Evolutionary conservation across 1,140 invertebrate species (phyloP).

Genomic region (Bombus balteatus): DNA sequence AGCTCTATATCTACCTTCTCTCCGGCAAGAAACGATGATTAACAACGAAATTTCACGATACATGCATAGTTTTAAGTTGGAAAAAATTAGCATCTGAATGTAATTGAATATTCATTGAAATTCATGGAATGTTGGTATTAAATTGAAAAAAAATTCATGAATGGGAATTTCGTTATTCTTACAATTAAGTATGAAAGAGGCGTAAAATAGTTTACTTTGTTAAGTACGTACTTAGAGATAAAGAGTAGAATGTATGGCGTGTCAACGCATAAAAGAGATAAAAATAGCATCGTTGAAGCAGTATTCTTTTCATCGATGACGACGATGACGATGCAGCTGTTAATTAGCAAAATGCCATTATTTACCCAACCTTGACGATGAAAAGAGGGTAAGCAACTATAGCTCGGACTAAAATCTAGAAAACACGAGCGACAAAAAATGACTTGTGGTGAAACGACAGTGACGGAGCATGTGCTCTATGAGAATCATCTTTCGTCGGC

Average conservation of each 20-base stretch:
- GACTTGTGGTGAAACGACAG: slow-evolving; percentile 18
- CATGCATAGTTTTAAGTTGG: neutral
- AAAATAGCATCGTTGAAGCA: neutral
- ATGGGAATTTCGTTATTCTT: neutral
- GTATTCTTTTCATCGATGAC: slow-evolving; percentile 36
- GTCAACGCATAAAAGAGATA: slow-evolving; percentile 4
- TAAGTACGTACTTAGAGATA: neutral
- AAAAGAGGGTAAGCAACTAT: neutral
- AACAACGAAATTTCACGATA: slow-evolving; percentile 43
- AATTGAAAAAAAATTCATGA: neutral
- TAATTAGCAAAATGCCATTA: slow-evolving; percentile 77
- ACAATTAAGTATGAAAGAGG: neutral
- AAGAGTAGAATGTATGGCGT: neutral
- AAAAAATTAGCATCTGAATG: neutral
- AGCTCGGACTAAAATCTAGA: slow-evolving; percentile 31
- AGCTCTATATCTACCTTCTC: neutral
- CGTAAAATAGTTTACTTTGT: neutral
- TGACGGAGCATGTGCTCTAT: slow-evolving; percentile 51
- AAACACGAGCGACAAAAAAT: slow-evolving; percentile 41
- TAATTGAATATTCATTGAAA: neutral
- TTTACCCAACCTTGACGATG: slow-evolving; percentile 68
- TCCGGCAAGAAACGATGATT: slow-evolving; percentile 71
- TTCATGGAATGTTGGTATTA: neutral
- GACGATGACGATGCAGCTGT: slow-evolving; percentile 69
- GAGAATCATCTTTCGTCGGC: slow-evolving; percentile 55